Evolutionary conservation across 1,140 invertebrate genomes (phyloP), one percentile per base, ranked within the genome.

Genomic region (Ceratosolen fusciceps): DNA sequence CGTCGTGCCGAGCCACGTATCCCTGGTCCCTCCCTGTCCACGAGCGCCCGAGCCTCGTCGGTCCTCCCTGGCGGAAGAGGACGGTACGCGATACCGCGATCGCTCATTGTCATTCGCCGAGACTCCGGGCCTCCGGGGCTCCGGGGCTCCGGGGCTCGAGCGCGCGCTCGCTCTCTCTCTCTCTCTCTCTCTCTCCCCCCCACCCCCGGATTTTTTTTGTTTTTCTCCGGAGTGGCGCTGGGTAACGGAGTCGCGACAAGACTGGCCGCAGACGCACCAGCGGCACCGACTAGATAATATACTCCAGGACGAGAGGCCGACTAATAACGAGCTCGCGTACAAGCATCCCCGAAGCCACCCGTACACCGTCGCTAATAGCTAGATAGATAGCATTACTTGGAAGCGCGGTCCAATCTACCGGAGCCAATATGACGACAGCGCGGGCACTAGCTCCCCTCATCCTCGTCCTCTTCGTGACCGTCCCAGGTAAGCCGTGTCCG

Each of bases 401-500:
- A 62, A 7, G 60, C 29, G 24, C 31, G 9, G 24, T 14, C 16
- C 10, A n/a, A 34, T 0, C 7, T 5, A 56, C 12, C 3, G 1
- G 54, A 43, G 67, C 39, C 67, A 14, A 70, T 26, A 70, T 70
- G 67, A 70, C 84, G 73, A 37, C 43, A 14, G 34, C 65, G 43
- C 34, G 83, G 82, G 79, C 84, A 86, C 82, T 85, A 80, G 81
- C 85, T 71, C 82, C 86, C 81, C 81, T 87, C 80, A 82, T 89
- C 68, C 84, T 90, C 77, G 72, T 90, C 77, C 81, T 89, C 75
- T 74, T 90, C 58, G 84, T 83, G 81, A 84, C 83, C 37, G 29
- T 70, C 24, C 84, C 86, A 77, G 88, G 88, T 89, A 81, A 89
- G 88, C 86, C 74, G 26, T n/a, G n/a, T 81, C 72, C 29, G 39